Base-by-base conservation (phyloP, 2,797 vertebrate species). In the Pteropus rufus region DNA sequence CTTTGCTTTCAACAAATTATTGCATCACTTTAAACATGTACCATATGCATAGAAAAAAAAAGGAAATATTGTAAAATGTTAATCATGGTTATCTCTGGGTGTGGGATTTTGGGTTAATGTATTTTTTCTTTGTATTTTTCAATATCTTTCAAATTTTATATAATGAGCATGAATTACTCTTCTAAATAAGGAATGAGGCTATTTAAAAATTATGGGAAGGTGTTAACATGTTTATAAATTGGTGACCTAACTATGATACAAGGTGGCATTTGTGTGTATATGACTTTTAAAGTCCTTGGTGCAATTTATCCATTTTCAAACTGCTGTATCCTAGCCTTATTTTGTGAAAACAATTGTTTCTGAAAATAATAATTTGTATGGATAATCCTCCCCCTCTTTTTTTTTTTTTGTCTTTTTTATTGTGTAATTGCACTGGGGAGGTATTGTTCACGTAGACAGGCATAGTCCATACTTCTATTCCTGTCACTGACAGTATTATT, bases 401-500 rank as follows among this genome's bases (percentile, higher is more conserved):
- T 87, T 96, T 69, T 54, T 52, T 87, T 96, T 94, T 82, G 54
- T 72, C 41, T 70, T 89, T 88, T 44, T 83, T 83, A 67, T 58
- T 86, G 60, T 60, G 26, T 5, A 96, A 49, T 41, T 91, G 84
- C 54, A 93, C 76, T 29, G 4, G 52, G 62, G 95, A 62, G 62
- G 44, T 5, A 52, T 95, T 91, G 64, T 92, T 92, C 92, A 93
- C 92, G 87, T 75, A 89, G 16, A 54, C 26, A 86, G 39, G 62
- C 2, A 9, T 83, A 49, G 80, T 97, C 97, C 86, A 56, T 79
- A 46, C 73, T 90, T 65, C 73, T 92, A 86, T 96, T 58, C n/a
- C 84, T 96, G 77, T 75, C 84, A 88, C 52, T 90, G 93, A 92
- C 75, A 41, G 75, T 73, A 95, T 72, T 95, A 79, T 89, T 97